Percentiles rank a stretch among this genome's conserved stretches.
Evolutionary conservation across 2,113 vertebrate genomes (phyloP).

Genomic region (Alexandromys fortis): DNA sequence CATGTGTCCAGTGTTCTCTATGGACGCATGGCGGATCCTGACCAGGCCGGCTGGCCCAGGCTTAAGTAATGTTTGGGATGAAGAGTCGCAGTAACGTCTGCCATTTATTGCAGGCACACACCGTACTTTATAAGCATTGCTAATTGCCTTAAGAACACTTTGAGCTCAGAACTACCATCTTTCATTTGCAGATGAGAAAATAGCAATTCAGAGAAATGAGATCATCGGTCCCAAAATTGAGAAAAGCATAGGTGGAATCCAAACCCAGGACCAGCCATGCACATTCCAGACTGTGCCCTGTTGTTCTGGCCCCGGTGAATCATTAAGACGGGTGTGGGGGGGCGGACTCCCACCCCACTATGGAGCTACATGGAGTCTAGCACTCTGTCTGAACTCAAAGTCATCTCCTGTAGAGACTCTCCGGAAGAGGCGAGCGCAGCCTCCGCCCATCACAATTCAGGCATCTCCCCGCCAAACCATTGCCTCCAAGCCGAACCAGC

Average conservation of each 20-base stretch:
- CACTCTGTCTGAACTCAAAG: neutral
- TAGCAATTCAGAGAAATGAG: neutral
- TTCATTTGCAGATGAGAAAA: slow-evolving; percentile 13
- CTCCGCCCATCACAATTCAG: slow-evolving; percentile 54
- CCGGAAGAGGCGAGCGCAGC: neutral
- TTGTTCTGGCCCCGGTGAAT: neutral
- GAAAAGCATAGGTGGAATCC: neutral
- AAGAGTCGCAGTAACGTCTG: neutral
- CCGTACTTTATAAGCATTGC: neutral
- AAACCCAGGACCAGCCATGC: neutral
- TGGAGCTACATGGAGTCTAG: neutral
- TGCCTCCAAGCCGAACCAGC: slow-evolving; percentile 84
- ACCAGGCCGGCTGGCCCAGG: neutral
- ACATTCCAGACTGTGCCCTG: neutral
- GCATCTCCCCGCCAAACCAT: slow-evolving; percentile 79
- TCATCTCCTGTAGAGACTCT: neutral
- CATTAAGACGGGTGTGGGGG: neutral
- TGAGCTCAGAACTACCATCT: neutral
- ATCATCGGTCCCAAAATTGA: neutral
- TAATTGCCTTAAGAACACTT: neutral
- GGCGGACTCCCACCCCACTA: neutral
- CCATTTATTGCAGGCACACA: neutral
- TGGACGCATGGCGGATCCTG: neutral
- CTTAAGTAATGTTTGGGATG: neutral
- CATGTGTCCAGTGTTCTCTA: neutral